Conservation (phyloP, 2,888 invertebrate species). For the Spatulosminthurus flaviceps region DNA sequence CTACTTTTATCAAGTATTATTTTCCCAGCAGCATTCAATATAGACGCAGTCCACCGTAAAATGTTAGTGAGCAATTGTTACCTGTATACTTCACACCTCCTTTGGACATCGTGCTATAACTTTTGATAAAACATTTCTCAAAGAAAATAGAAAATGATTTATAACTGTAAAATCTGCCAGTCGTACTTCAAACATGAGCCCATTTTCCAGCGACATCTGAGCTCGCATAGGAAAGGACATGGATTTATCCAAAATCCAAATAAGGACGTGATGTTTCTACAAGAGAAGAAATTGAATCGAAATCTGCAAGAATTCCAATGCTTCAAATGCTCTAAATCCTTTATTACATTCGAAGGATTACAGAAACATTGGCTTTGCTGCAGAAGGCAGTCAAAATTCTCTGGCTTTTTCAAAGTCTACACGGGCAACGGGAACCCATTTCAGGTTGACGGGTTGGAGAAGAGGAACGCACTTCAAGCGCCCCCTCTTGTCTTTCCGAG, state of each 20-base stretch:
- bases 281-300: too few relatives aligned
- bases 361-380: not conserved
- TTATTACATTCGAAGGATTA: not conserved
- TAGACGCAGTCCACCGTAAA: too few relatives aligned
- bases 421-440: not conserved
- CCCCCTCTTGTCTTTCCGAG: not conserved
- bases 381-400: not conserved
- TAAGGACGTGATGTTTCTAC: too few relatives aligned
- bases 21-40: too few relatives aligned
- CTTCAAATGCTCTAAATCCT: not conserved
- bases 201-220: not conserved
- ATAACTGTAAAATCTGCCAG: not conserved
- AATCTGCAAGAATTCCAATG: not conserved
- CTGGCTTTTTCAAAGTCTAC: not conserved
- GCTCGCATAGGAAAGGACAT: not conserved
- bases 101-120: too few relatives aligned
- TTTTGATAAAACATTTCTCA: too few relatives aligned
- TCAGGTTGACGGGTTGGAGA: not conserved
- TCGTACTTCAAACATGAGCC: not conserved
- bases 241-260: not conserved
- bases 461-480: not conserved
- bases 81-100: too few relatives aligned
- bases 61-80: too few relatives aligned
- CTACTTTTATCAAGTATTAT: too few relatives aligned
- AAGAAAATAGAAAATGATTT: not conserved